Base-by-base conservation (phyloP, 1,140 invertebrate species). In the Drosophila orosa region DNA sequence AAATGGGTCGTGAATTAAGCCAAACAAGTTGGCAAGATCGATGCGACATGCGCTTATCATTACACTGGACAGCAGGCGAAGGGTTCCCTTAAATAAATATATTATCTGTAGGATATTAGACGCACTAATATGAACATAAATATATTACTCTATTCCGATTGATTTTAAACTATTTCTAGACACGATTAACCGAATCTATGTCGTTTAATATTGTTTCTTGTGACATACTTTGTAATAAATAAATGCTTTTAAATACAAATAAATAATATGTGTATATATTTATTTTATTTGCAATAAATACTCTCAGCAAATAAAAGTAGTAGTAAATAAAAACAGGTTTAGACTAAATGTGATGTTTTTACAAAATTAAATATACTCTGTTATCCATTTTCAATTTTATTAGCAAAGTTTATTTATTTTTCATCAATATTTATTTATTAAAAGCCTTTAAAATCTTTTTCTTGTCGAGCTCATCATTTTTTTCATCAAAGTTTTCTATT, bases 1-100 rank as follows among this genome's bases (percentile, higher is more conserved):
- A 82, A 78, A 56, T 83, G 75, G 63, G 60, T 74, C 76, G 86
- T 86, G 79, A 86, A 89, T 86, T 86, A 89, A 77, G 62, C 61
- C 39, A 47, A 74, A 62, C 48, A 40, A 62, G 62, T 68, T 67
- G 55, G 61, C 69, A 12, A 74, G 54, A 69, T 45, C 45, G 17
- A 59, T 56, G 22, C 15, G 35, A 69, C 67, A 69, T 71, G 45
- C 37, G 58, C 57, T 48, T 40, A 50, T 62, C 74, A 77, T 48
- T 47, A 66, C 54, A 19, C 39, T 58, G 45, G 25, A n/a, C 39
- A 58, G 50, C 50, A 29, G n/a, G 25, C n/a, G 5, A 17, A 25
- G 8, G 15, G 13, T 37, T 37, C n/a, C 6, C 5, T 37, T 6
- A n/a, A n/a, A 6, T 37, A 37, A 10, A n/a, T n/a, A 44, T 7